Evolutionary conservation across 2,888 invertebrate genomes (phyloP).

Genomic region (Pollenia labialis): DNA sequence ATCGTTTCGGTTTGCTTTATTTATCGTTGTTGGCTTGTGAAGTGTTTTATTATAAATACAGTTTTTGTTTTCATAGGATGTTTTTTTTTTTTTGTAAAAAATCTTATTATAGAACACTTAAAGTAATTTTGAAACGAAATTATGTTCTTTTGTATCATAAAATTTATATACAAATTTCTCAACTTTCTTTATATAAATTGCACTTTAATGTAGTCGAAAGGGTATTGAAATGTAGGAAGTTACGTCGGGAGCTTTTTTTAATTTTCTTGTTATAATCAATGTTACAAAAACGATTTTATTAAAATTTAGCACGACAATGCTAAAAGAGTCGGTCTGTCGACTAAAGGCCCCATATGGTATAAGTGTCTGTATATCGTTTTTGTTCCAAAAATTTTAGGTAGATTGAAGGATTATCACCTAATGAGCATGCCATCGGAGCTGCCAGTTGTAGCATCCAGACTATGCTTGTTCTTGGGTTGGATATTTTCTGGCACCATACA

Average conservation of each 20-base stretch:
- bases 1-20: constrained; percentile 32
- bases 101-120: constrained; percentile 37
- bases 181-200: neutral
- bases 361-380: no score
- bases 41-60: constrained; percentile 29
- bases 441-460: no score
- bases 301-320: no score
- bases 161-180: constrained; percentile 5
- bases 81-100: neutral
- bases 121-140: neutral
- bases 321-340: no score
- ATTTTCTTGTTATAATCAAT: no score
- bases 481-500: no score
- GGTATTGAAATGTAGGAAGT: neutral
- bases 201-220: neutral
- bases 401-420: no score
- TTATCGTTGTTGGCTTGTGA: constrained; percentile 13
- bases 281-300: no score
- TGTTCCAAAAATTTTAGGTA: no score
- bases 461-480: no score
- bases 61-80: neutral
- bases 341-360: no score
- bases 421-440: no score
- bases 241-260: neutral
- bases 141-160: neutral